Base-by-base conservation (phyloP, 2,113 vertebrate genomes). In the Hepsetus odoe region DNA sequence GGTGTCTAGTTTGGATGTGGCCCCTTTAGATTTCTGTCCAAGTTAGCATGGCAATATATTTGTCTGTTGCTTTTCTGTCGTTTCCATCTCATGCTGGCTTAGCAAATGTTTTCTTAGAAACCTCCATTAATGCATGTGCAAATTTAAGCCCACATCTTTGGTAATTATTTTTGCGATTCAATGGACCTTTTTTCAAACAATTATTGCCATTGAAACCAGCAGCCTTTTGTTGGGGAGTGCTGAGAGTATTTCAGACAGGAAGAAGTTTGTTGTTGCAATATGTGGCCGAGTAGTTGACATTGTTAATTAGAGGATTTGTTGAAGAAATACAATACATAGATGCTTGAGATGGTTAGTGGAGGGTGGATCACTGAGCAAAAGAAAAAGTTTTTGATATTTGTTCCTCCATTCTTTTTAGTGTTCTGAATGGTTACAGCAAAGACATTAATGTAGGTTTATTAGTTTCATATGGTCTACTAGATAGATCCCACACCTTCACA, bases 31-130 rank as follows among this genome's bases (percentile, higher is more conserved):
- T 72, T 59, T 35, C 51, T 67, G 42, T 70, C 5, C 13, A 51
- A 56, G 56, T 75, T 72, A 85, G 91, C 91, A 92, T 92, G 90
- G 86, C 90, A 69, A 61, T 68, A 42, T 88, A 85, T 86, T 77
- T 83, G 76, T 86, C 51, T 86, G 83, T 81, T 78, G 80, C 78
- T 87, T 87, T n/a, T 86, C 85, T 87, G 87, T 89, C 91, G 87
- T 86, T 56, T 77, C 79, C 88, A 88, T 87, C 55, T 76, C 77
- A 80, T 74, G 77, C 79, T 85, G 68, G 79, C 85, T 77, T 73
- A 65, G 61, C 73, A 55, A 76, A 58, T 20, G 1, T 80, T 71
- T 62, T 66, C 56, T 70, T 49, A 72, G 66, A 74, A 80, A 70
- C 53, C 77, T 86, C 84, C 76, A 73, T 72, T 85, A 83, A 82